These are phyloP conservation scores for Miniopterus natalensis DNA, from an alignment of 2,113 vertebrate genomes.

Conservation along the genomic window DNA sequence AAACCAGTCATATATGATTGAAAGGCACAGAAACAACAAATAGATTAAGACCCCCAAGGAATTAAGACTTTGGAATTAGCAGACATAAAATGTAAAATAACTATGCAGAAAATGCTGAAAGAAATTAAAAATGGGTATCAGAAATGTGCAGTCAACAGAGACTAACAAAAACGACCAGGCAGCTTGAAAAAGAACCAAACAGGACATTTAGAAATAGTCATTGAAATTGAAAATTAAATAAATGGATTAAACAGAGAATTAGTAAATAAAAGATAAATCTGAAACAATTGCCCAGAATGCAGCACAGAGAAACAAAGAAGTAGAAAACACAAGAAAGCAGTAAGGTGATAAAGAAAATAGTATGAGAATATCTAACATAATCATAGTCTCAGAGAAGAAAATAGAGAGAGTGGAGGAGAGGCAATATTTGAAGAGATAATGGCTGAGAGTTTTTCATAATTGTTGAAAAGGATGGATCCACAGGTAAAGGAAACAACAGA, in stretches of 20 bases:
- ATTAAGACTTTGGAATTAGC: conserved; percentile 2
- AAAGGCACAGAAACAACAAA: background rate
- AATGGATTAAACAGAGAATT: background rate
- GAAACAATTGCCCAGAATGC: background rate
- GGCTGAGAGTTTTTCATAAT: background rate
- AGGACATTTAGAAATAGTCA: background rate
- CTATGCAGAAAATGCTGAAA: background rate
- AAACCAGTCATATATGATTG: background rate
- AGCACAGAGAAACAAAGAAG: background rate
- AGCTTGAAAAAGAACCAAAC: background rate
- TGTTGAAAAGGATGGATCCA: background rate
- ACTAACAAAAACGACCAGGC: background rate
- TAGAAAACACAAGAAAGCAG: background rate
- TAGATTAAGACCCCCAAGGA: background rate
- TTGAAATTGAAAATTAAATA: background rate
- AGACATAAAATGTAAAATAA: background rate
- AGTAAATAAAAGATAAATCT: background rate
- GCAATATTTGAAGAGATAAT: background rate
- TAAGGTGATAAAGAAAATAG: background rate
- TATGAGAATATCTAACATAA: background rate
- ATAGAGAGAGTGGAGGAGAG: background rate
- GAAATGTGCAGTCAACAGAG: background rate
- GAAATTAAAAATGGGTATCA: background rate
- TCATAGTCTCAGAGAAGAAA: background rate
- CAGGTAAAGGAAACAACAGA: background rate